Conservation (phyloP, 2,113 vertebrate species). For the Mus spicilegus region DNA sequence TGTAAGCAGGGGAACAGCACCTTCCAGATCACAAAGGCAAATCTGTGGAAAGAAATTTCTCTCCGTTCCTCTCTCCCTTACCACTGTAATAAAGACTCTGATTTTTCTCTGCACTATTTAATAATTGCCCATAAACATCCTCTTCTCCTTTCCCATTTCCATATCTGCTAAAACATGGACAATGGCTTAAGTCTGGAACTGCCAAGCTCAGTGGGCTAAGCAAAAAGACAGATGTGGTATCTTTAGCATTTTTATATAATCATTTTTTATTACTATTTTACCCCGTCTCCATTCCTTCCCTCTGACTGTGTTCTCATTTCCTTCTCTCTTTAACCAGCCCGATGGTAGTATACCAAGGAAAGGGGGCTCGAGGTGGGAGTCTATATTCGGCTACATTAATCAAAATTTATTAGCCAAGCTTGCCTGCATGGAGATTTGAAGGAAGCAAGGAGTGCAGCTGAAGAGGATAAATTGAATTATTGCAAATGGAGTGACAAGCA, state of each 20-base stretch:
- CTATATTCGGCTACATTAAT: constrained; percentile 86
- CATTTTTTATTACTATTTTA: constrained; percentile 89
- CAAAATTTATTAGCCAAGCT: constrained; percentile 86
- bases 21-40: constrained; percentile 90
- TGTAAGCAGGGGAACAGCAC: constrained; percentile 89
- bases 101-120: constrained; percentile 89
- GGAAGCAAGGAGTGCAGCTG: constrained; percentile 73
- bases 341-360: constrained; percentile 68
- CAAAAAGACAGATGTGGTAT: constrained; percentile 88
- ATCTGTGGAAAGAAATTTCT: constrained; percentile 89
- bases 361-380: constrained; percentile 76
- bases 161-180: constrained; percentile 84
- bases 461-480: constrained; percentile 84
- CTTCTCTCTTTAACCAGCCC: constrained; percentile 75
- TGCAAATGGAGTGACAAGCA: constrained; percentile 81
- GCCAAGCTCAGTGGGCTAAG: constrained; percentile 86
- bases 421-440: constrained; percentile 74
- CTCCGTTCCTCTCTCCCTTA: constrained; percentile 86
- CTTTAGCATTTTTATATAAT: constrained; percentile 92
- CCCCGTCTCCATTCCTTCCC: constrained; percentile 75
- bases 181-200: constrained; percentile 84
- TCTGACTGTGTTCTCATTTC: constrained; percentile 78
- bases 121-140: constrained; percentile 86
- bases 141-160: constrained; percentile 80
- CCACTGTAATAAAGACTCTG: constrained; percentile 87